A percentile compares a stretch with the other conserved stretches of the same genome.
phyloP scores from a whole-genome alignment of 2,113 vertebrate species.

The Zonotrichia leucophrys region DNA sequence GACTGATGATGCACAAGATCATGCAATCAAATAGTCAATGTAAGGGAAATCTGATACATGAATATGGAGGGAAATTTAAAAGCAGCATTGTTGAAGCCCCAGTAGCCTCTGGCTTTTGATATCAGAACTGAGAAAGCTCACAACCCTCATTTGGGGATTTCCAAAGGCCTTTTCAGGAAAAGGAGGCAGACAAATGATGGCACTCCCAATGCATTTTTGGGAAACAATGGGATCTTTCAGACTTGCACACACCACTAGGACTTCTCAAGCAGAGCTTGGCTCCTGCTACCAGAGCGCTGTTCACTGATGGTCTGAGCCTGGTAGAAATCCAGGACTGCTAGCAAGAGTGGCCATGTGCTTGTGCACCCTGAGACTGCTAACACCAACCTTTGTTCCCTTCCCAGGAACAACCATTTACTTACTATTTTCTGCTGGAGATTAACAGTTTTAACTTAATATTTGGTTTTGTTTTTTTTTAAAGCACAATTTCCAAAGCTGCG shows the following conservation, averaged over 20 bases:
- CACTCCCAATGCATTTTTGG: background rate
- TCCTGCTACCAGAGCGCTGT: background rate
- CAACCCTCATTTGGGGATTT: background rate
- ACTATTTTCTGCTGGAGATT: background rate
- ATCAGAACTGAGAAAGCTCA: background rate
- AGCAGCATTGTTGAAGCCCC: background rate
- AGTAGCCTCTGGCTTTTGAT: background rate
- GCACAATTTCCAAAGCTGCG: background rate
- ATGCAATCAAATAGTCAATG: background rate
- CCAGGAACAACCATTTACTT: background rate
- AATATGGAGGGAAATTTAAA: background rate
- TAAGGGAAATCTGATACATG: background rate
- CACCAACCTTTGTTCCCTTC: background rate
- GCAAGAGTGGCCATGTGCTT: rapidly evolving
- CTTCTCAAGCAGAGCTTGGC: background rate
- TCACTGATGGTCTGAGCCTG: background rate
- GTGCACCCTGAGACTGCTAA: background rate
- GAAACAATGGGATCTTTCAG: background rate
- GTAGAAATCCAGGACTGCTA: background rate
- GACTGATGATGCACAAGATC: background rate
- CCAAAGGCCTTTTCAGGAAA: background rate
- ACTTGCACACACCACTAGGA: background rate
- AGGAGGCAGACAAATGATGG: background rate
- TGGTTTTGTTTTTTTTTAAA: background rate
- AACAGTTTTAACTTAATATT: background rate